Percentiles rank a stretch among this genome's conserved stretches.
Conservation (phyloP, 2,113 vertebrate genomes). For the rat (Rattus norvegicus) region DNA sequence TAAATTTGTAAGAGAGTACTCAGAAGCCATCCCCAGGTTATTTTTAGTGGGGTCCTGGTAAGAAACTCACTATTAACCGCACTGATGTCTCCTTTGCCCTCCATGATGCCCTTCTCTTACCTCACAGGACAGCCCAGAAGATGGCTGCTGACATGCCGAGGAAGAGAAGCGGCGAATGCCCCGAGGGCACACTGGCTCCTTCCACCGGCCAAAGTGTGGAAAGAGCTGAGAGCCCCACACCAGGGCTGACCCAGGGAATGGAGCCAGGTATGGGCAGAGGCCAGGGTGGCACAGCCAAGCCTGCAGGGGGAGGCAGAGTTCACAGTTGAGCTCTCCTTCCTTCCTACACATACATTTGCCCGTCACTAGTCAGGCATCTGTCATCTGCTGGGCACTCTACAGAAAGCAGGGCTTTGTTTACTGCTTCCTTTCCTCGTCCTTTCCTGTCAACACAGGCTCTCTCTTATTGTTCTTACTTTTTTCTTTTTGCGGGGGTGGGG, state of each 20-base stretch:
- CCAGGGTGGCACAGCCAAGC: neutral
- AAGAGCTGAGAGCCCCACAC: conserved; percentile 94
- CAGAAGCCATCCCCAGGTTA: neutral
- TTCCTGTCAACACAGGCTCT: neutral
- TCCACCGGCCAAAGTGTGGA: conserved; percentile 87
- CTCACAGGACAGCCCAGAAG: conserved; percentile 29
- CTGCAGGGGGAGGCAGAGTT: neutral
- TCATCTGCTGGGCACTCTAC: neutral
- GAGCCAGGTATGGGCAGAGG: conserved; percentile 91
- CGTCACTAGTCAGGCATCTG: neutral
- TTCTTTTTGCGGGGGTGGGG: neutral
- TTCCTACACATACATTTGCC: neutral
- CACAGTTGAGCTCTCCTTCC: neutral
- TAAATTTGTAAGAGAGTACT: neutral
- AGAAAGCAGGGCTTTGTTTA: neutral
- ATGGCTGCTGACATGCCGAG: conserved; percentile 92
- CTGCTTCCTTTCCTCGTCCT: neutral
- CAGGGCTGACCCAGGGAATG: conserved; percentile 94
- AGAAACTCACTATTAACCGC: neutral
- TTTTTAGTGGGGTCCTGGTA: neutral
- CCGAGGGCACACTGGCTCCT: conserved; percentile 86
- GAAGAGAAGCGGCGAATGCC: conserved; percentile 86
- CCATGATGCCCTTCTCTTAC: neutral
- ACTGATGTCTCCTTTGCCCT: neutral
- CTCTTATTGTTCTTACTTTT: neutral